These are phyloP conservation scores for Zaprionus camerounensis DNA, from an alignment of 1,140 invertebrate genomes.

Conservation along the genomic window DNA sequence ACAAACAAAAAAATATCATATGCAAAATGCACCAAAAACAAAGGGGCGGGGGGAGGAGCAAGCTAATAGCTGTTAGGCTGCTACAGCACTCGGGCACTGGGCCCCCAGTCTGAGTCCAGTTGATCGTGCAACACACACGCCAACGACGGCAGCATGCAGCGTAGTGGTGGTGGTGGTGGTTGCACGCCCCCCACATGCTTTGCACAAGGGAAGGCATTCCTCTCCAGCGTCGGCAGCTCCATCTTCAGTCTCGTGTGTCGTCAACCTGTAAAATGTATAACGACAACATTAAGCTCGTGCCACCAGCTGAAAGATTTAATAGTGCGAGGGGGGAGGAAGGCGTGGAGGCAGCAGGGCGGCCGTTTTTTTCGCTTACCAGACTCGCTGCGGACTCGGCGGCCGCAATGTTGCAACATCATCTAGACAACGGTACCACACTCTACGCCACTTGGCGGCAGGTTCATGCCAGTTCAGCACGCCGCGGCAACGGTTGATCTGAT, in stretches of 20 bases:
- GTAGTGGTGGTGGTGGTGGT: constrained; percentile 26
- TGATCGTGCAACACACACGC: constrained; percentile 31
- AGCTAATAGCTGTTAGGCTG: constrained; percentile 70
- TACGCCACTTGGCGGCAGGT: constrained; percentile 59
- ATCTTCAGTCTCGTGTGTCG: constrained; percentile 47
- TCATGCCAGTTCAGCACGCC: constrained; percentile 68
- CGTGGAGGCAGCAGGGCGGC: not conserved
- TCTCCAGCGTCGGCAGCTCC: constrained; percentile 9
- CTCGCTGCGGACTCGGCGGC: not conserved
- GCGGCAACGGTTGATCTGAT: constrained; percentile 70
- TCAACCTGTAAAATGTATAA: constrained; percentile 82
- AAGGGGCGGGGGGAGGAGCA: constrained; percentile 20
- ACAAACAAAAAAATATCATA: constrained; percentile 57
- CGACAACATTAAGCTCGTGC: constrained; percentile 83
- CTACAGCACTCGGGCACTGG: constrained; percentile 2
- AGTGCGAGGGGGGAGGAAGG: not conserved
- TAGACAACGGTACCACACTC: constrained; percentile 60
- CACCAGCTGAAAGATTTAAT: constrained; percentile 66
- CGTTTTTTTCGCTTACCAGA: not conserved
- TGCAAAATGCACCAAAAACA: constrained; percentile 53
- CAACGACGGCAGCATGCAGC: constrained; percentile 37
- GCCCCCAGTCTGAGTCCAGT: not conserved
- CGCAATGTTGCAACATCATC: constrained; percentile 65
- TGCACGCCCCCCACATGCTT: constrained; percentile 45
- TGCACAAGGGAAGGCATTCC: constrained; percentile 7